A percentile compares a stretch with the other conserved stretches of the same genome.
These are phyloP conservation scores for Dyspetes luteomarginatus DNA, from an alignment of 2,888 invertebrate genomes.

Conservation along the genomic window DNA sequence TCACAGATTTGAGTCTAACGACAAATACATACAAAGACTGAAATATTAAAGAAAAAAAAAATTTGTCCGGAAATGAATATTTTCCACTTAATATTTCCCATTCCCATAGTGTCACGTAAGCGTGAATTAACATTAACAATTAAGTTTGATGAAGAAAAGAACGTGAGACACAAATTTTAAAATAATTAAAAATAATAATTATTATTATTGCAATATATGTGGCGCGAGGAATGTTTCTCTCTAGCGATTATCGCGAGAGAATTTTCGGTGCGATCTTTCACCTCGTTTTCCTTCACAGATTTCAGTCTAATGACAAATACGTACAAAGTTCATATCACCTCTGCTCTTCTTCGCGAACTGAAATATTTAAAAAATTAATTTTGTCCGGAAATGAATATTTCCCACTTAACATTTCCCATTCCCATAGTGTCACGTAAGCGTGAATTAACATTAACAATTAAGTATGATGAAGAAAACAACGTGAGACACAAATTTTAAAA, in stretches of 20 bases:
- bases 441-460: background rate
- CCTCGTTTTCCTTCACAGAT: background rate
- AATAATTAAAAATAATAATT: background rate
- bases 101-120: background rate
- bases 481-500: background rate
- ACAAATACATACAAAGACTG: too few species aligned
- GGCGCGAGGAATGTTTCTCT: background rate
- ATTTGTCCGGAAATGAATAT: background rate
- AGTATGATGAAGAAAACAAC: background rate
- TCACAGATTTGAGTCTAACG: too few species aligned
- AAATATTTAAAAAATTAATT: too few species aligned
- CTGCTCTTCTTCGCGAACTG: too few species aligned
- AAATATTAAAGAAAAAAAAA: too few species aligned
- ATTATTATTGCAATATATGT: background rate
- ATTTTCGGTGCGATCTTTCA: slow-evolving; percentile 5
- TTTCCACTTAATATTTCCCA: background rate
- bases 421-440: background rate
- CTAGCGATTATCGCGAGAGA: background rate
- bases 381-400: background rate
- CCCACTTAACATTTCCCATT: background rate
- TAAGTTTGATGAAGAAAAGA: background rate
- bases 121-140: background rate
- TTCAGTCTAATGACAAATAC: too few species aligned
- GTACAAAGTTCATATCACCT: too few species aligned
- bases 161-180: background rate